Percentiles rank a stretch among this genome's conserved stretches.
These are phyloP conservation scores for Tachina lurida DNA, from an alignment of 2,888 invertebrate species.

Conservation along the genomic window DNA sequence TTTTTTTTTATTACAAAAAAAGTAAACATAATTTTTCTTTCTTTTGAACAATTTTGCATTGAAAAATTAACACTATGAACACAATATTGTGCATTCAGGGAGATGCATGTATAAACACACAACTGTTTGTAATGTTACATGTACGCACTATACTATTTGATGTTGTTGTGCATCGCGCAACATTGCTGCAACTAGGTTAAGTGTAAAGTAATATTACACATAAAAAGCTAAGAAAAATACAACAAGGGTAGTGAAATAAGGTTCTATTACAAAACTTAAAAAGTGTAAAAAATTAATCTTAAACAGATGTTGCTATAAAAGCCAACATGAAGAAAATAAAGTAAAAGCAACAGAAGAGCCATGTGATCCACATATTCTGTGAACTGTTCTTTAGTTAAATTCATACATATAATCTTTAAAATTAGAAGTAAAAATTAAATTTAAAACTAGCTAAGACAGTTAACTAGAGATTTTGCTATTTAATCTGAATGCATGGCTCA, in stretches of 20 bases:
- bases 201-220: constrained; percentile 59
- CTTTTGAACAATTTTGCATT: constrained; percentile 38
- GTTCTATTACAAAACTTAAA: constrained; percentile 44
- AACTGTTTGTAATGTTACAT: constrained; percentile 17
- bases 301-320: constrained; percentile 48
- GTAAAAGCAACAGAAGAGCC: constrained; percentile 13
- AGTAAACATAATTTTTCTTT: background rate
- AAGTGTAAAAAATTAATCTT: constrained; percentile 47
- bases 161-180: constrained; percentile 32
- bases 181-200: constrained; percentile 61
- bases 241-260: background rate
- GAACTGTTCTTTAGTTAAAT: background rate
- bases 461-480: too few species aligned
- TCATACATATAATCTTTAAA: background rate
- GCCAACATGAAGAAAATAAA: background rate
- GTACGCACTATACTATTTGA: constrained; percentile 29
- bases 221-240: background rate
- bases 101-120: too few species aligned
- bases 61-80: constrained; percentile 51
- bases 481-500: too few species aligned
- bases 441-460: too few species aligned
- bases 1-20: constrained; percentile 8
- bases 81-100: background rate
- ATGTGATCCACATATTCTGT: background rate
- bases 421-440: too few species aligned